Evolutionary conservation across 2,797 vertebrate genomes (phyloP).

Genomic region (Silurus aristotelis): DNA sequence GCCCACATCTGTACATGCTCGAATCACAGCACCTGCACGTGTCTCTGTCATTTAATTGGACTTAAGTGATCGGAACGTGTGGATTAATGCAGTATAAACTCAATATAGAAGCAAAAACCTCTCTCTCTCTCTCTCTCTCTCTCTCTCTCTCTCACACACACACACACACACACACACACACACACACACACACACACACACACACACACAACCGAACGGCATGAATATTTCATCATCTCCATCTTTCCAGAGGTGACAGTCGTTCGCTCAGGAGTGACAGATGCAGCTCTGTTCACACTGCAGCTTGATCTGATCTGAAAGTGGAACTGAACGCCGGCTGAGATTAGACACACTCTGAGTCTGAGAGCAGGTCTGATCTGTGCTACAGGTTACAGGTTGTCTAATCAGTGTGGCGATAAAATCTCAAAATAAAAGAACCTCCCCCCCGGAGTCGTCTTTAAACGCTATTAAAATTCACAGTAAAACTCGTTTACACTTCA

Average conservation of each 20-base stretch:
- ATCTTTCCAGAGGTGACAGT: constrained; percentile 67
- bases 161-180: constrained; percentile 41
- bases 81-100: not conserved
- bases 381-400: constrained; percentile 53
- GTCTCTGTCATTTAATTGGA: not conserved
- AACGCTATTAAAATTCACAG: constrained; percentile 22
- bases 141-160: not conserved
- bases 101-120: not conserved
- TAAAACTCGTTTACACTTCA: constrained; percentile 32
- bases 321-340: constrained; percentile 38
- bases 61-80: not conserved
- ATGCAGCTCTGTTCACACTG: constrained; percentile 65
- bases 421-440: not conserved
- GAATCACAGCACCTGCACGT: not conserved
- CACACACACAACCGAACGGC: constrained; percentile 62
- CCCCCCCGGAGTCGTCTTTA: not conserved
- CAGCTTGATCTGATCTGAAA: constrained; percentile 66
- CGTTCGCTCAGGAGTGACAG: constrained; percentile 60
- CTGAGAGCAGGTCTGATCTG: constrained; percentile 53
- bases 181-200: constrained; percentile 37
- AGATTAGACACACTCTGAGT: constrained; percentile 66
- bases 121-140: not conserved
- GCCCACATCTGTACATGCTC: not conserved
- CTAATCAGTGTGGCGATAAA: constrained; percentile 44
- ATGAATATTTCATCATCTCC: constrained; percentile 75